A percentile compares a stretch with the other conserved stretches of the same genome.
phyloP scores from a whole-genome alignment of 2,888 invertebrate species.

The Chaetogeoica ovagalla region DNA sequence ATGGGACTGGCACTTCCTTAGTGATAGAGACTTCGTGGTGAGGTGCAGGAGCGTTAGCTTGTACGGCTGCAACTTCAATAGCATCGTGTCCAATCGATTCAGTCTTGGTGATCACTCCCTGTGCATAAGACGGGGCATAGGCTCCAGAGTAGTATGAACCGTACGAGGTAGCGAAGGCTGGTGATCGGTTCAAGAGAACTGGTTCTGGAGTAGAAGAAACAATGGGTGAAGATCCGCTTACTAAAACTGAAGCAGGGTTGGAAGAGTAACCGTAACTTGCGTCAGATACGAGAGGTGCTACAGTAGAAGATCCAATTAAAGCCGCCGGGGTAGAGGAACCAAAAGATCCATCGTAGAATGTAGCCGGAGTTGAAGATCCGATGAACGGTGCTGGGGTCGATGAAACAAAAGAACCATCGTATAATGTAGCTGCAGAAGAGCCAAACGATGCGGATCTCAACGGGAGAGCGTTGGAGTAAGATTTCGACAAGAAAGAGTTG shows the following conservation, averaged over 20 bases:
- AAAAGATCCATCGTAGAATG: conserved; percentile 7
- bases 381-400: background rate
- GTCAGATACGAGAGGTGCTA: conserved; percentile 39
- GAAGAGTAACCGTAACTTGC: conserved; percentile 47
- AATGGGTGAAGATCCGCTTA: conserved; percentile 3
- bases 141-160: conserved; percentile 38
- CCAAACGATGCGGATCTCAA: conserved; percentile 12
- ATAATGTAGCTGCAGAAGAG: background rate
- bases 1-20: conserved; percentile 74
- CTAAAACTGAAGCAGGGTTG: conserved; percentile 10
- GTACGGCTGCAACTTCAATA: conserved; percentile 9
- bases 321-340: conserved; percentile 4
- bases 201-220: conserved; percentile 46
- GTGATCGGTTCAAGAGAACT: conserved; percentile 32
- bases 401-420: background rate
- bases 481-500: background rate
- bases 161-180: conserved; percentile 33
- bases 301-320: conserved; percentile 19
- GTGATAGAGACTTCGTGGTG: conserved; percentile 72
- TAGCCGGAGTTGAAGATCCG: conserved; percentile 30
- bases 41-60: conserved; percentile 26
- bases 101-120: conserved; percentile 56
- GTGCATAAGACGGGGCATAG: conserved; percentile 29
- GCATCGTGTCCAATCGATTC: conserved; percentile 60
- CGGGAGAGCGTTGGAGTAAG: conserved; percentile 18